phyloP scores from a whole-genome alignment of 2,797 vertebrate genomes.

The Chaunax sp. region DNA sequence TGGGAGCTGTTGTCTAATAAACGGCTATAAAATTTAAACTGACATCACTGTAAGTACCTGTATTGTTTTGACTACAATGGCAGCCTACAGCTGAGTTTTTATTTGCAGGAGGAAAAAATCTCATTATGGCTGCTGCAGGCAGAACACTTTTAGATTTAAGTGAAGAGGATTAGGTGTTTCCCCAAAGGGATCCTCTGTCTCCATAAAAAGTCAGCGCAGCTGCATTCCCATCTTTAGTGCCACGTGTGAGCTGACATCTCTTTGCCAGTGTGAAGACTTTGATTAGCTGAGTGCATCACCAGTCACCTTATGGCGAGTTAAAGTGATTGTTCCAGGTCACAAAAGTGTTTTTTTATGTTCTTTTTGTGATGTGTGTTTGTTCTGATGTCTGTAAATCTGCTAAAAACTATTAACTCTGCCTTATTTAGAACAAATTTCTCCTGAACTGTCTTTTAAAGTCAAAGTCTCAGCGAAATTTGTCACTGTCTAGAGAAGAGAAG shows the following conservation, averaged over 20 bases:
- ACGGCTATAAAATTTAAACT: constrained; percentile 39
- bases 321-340: constrained; percentile 42
- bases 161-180: constrained; percentile 60
- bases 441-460: constrained; percentile 56
- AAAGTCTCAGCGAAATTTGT: constrained; percentile 70
- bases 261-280: constrained; percentile 35
- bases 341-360: constrained; percentile 11
- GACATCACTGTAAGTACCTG: constrained; percentile 51
- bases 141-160: constrained; percentile 53
- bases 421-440: constrained; percentile 45
- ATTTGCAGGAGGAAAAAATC: constrained; percentile 37
- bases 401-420: constrained; percentile 30
- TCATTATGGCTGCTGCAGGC: constrained; percentile 51
- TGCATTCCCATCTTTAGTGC: constrained; percentile 44
- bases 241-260: constrained; percentile 48
- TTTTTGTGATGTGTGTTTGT: constrained; percentile 23
- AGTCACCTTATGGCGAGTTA: constrained; percentile 32
- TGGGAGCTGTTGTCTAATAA: constrained; percentile 33
- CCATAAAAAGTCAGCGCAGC: constrained; percentile 31
- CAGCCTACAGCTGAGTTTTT: constrained; percentile 28
- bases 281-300: constrained; percentile 41
- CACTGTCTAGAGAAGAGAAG: constrained; percentile 64
- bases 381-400: constrained; percentile 35
- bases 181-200: constrained; percentile 50
- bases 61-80: constrained; percentile 51